phyloP scores from a whole-genome alignment of 30 jellyfish, hydroid and myxozoan genomes.

The Aurelia aurita complex sp. Pacific region DNA sequence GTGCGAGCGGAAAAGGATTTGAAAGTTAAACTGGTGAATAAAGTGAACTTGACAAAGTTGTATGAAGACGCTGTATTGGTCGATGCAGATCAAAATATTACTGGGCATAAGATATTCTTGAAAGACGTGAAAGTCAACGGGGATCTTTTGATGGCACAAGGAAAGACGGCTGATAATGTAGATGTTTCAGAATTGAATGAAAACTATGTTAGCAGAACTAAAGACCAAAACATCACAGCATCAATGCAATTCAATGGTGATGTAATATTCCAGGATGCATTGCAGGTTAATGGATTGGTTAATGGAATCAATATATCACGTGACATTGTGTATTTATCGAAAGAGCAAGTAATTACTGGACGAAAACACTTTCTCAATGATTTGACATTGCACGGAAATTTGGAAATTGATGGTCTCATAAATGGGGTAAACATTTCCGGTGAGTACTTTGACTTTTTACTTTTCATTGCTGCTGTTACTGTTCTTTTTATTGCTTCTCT shows the following conservation, averaged over 20 bases:
- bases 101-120: conserved; percentile 41
- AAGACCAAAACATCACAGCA: conserved; percentile 59
- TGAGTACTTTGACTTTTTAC: background rate
- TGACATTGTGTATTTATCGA: conserved; percentile 63
- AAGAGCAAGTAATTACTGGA: conserved; percentile 56
- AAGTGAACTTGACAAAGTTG: conserved; percentile 40
- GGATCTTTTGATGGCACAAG: conserved; percentile 49
- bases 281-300: conserved; percentile 60
- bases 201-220: conserved; percentile 41
- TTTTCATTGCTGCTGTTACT: no score
- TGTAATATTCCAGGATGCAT: conserved; percentile 9
- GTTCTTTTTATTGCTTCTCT: no score
- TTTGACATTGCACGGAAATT: conserved; percentile 4
- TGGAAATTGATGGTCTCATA: conserved; percentile 46
- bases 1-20: conserved; percentile 9
- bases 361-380: conserved; percentile 32
- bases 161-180: conserved; percentile 57
- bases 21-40: conserved; percentile 49
- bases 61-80: conserved; percentile 43
- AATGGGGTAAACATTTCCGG: conserved; percentile 70
- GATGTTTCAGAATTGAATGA: conserved; percentile 79
- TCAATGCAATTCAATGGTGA: conserved; percentile 27
- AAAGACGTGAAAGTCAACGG: conserved; percentile 29
- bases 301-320: conserved; percentile 72
- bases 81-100: conserved; percentile 50